Percentiles rank a stretch among this genome's conserved stretches.
Evolutionary conservation across 2,113 vertebrate genomes (phyloP).

Genomic region (Pantherophis guttatus): DNA sequence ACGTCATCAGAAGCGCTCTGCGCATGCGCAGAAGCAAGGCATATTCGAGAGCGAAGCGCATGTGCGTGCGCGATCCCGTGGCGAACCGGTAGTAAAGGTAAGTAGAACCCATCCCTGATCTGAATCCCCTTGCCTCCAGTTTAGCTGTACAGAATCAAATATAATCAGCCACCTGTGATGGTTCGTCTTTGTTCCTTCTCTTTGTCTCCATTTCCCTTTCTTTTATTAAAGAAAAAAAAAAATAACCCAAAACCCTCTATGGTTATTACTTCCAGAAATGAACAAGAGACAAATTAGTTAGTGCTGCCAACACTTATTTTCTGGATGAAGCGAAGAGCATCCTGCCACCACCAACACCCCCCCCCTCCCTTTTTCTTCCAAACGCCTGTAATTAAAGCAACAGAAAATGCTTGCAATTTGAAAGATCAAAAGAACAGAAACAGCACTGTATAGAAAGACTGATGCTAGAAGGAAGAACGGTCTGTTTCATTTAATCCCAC

Average conservation of each 20-base stretch:
- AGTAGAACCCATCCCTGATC: too few relatives aligned
- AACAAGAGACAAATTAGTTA: neutral
- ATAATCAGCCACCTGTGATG: neutral
- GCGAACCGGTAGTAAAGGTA: too few relatives aligned
- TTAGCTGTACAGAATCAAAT: neutral
- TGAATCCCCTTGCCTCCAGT: too few relatives aligned
- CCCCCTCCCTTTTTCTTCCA: neutral
- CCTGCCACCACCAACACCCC: neutral
- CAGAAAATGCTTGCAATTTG: neutral
- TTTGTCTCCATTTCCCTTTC: neutral
- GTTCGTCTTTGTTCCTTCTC: neutral
- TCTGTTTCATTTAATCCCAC: neutral
- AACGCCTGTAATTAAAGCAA: neutral
- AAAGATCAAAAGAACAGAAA: neutral
- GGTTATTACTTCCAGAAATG: neutral
- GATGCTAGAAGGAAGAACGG: neutral
- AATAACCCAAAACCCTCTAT: neutral
- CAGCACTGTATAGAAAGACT: neutral
- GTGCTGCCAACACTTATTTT: neutral
- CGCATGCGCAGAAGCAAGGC: too few relatives aligned
- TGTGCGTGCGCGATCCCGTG: too few relatives aligned
- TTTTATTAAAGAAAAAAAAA: neutral
- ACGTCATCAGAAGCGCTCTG: too few relatives aligned
- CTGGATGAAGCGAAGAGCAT: neutral
- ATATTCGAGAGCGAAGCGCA: too few relatives aligned